These are phyloP conservation scores for Schrankia costaestrigalis DNA, from an alignment of 2,888 invertebrate genomes.

Conservation along the genomic window DNA sequence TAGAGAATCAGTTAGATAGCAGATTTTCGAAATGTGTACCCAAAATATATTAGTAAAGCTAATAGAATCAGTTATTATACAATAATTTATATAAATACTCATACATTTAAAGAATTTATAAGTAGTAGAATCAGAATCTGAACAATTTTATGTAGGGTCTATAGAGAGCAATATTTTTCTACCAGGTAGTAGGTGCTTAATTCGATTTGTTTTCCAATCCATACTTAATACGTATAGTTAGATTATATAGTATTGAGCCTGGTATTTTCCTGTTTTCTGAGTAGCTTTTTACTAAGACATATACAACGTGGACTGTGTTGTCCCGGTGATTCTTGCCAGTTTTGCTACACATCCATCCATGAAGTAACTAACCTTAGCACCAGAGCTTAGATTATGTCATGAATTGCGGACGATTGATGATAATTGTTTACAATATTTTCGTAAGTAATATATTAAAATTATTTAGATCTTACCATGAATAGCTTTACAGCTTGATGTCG, in stretches of 20 bases:
- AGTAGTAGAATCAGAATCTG: conserved; percentile 55
- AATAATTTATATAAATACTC: conserved; percentile 48
- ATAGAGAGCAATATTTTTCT: conserved; percentile 71
- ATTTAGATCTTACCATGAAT: conserved; percentile 68
- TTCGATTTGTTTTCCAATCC: conserved; percentile 57
- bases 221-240: conserved; percentile 51
- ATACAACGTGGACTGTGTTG: conserved; percentile 43
- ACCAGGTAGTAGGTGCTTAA: conserved; percentile 73
- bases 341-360: conserved; percentile 75
- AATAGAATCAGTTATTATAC: conserved; percentile 59
- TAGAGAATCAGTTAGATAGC: conserved; percentile 74
- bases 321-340: conserved; percentile 71
- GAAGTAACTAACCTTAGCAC: conserved; percentile 61
- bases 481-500: conserved; percentile 77
- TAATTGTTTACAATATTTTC: conserved; percentile 66
- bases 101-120: conserved; percentile 49
- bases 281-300: conserved; percentile 57
- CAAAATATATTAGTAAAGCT: conserved; percentile 61
- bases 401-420: conserved; percentile 60
- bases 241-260: conserved; percentile 61
- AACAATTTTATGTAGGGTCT: conserved; percentile 71
- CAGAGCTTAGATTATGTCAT: conserved; percentile 60
- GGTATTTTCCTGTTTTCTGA: conserved; percentile 63
- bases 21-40: conserved; percentile 73
- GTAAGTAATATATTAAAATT: conserved; percentile 68